Conservation (phyloP, 2,797 vertebrate genomes). For the Tarsius wallacei region DNA sequence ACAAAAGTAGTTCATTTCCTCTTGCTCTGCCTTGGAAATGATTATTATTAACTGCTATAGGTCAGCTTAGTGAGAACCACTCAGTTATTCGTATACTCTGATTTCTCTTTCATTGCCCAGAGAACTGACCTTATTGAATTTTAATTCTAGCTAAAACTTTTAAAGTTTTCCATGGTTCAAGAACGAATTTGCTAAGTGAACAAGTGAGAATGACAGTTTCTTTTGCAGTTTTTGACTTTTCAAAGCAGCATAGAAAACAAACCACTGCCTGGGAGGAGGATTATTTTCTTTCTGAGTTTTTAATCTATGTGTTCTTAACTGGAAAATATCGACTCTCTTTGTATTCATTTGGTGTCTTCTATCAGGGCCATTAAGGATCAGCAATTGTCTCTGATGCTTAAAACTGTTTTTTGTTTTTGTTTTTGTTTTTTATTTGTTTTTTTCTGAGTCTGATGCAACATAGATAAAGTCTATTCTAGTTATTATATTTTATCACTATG, state of each 20-base stretch:
- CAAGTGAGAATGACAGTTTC: not conserved
- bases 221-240: conserved; percentile 48
- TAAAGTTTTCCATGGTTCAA: conserved; percentile 29
- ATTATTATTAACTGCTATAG: conserved; percentile 53
- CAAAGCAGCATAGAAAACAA: conserved; percentile 24
- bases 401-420: not conserved
- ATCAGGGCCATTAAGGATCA: not conserved
- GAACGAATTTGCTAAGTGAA: conserved; percentile 49
- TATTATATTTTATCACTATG: not conserved
- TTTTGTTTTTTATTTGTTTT: not conserved
- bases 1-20: conserved; percentile 32
- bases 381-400: no score
- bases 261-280: not conserved
- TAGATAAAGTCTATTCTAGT: not conserved
- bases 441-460: not conserved
- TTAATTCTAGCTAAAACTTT: conserved; percentile 72
- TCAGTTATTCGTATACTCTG: conserved; percentile 42
- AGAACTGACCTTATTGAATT: conserved; percentile 69
- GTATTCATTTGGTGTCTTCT: not conserved
- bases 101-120: conserved; percentile 20
- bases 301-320: not conserved
- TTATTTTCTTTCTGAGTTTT: not conserved
- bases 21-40: not conserved
- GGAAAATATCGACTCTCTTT: not conserved
- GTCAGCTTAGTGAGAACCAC: conserved; percentile 41